Evolutionary conservation across 2,797 vertebrate genomes (phyloP), one percentile per base, ranked within the genome.

Genomic region (Buceros bicornis): DNA sequence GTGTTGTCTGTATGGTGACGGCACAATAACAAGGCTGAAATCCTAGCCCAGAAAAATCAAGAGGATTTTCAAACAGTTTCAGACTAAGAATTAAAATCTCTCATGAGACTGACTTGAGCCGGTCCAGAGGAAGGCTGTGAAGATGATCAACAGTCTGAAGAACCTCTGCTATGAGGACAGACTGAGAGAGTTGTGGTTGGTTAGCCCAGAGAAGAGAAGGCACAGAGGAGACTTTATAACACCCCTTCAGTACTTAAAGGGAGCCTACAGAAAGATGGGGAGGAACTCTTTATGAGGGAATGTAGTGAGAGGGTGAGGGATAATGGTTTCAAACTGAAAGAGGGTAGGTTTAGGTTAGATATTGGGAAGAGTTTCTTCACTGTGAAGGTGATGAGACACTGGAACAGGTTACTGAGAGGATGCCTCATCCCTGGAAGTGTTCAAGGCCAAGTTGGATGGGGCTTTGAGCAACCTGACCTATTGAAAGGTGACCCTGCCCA

Each of bases 51-150:
- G 25, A 18, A 42, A 86, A 74, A 81, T 7, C 56, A 62, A 7
- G 14, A 88, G 17, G 62, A 85, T 57, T 87, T 66, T 43, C 61
- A 35, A 64, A 24, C 13, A 60, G 22, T 54, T 77, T 89, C 81
- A 78, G 25, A 40, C 18, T 47, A 57, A 57, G 33, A 91, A 62
- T 45, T 47, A 62, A 81, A 78, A 72, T 24, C 0, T n/a, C 28
- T 62, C 8, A 5, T 19, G 31, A 64, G n/a, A 74, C 3, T 14
- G 56, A 8, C 5, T 82, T 2, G 6, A 50, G 10, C 0, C 0
- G 1, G 13, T 71, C 45, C 35, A 66, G 40, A 65, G 37, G 42
- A 8, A 43, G 14, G 21, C 21, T 31, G 26, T 1, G 0, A 60
- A 88, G 64, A 61, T 26, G 4, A 17, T 25, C 37, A 42, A 19